Evolutionary conservation across 2,113 vertebrate genomes (phyloP), one percentile per base, ranked within the genome.

Genomic region (Verasper variegatus): DNA sequence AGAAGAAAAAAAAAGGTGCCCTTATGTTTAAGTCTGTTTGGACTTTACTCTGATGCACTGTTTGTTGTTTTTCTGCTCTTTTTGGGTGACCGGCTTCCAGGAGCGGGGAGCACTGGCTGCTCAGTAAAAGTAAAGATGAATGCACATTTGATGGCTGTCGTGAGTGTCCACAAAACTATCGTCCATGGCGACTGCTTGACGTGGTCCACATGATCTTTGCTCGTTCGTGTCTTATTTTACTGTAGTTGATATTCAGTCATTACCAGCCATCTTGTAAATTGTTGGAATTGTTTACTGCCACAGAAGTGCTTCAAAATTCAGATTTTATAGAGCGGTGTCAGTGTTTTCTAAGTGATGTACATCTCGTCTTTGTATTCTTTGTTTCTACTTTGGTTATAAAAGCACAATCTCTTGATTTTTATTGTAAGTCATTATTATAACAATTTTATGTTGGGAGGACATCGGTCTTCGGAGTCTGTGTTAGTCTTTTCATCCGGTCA

Each of bases 341-440:
- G 95, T 95, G 94, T 95, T 95, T 94, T 92, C 86, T 94, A 90
- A 85, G 92, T 92, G 85, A 91, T 92, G 92, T 93, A 91, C 80
- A 89, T 91, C 89, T 91, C 84, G 90, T 94, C 83, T 89, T 89
- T 91, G 90, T 89, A 91, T 91, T 90, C 81, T 92, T 91, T 92
- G 89, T 94, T 31, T 76, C 82, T 88, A 91, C 96, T 94, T 97
- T 96, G 95, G 95, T 97, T 97, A 96, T 95, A 97, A 97, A 98
- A 98, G 96, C 97, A 98, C 97, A 98, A 97, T 97, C 97, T 96
- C 93, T 96, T 96, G 94, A 96, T 95, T 54, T 97, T 97, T 96
- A 95, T 97, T 96, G 95, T 95, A 96, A 96, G 96, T 95, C 95
- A 95, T 97, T 96, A 71, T 94, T 96, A 94, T 95, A 96, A 95